Evolutionary conservation across 2,113 vertebrate genomes (phyloP), one percentile per base, ranked within the genome.

Genomic region (Embiotoca jacksoni): DNA sequence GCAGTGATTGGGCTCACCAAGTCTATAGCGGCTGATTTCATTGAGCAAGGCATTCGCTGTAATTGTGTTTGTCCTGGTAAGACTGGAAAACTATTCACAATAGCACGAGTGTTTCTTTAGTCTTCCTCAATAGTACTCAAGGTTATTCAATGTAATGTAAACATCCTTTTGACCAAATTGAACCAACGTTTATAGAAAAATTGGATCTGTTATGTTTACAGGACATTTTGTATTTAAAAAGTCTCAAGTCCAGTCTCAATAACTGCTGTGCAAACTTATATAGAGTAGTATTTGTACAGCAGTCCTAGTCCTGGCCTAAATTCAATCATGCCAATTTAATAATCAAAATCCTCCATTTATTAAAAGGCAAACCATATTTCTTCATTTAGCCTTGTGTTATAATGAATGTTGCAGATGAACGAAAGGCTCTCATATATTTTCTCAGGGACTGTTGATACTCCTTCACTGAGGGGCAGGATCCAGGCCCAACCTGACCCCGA

Each of bases 41-140:
- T 98, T 82, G 95, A 96, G 31, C 94, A 96, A 92, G 98, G 97
- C 13, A 97, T 99, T 86, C 93, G 97, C 70, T 99, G 98, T 80
- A 99, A 98, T 90, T 98, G 97, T 41, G 36, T 99, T 85, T 98
- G 97, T 85, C 97, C 98, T 35, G 98, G 97, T 99, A 90, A 94
- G 95, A 87, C 16, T n/a, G 50, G 5, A 58, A 39, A 31, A 30
- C 13, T 47, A 7, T 7, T 2, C 13, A 58, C 54, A 41, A 59
- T 11, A 59, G 55, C 46, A 65, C 23, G 6, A 39, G 31, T 23
- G 37, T 62, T 16, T 52, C 33, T 67, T 62, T 61, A n/a, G 8
- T 53, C 3, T 36, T 65, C 33, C 3, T 31, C 23, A 44, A 8
- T 47, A 2, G 16, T 2, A 8, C 4, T 67, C 31, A 56, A 13